Evolutionary conservation across 1,140 invertebrate species (phyloP).

Genomic region (Drosophila mojavensis): DNA sequence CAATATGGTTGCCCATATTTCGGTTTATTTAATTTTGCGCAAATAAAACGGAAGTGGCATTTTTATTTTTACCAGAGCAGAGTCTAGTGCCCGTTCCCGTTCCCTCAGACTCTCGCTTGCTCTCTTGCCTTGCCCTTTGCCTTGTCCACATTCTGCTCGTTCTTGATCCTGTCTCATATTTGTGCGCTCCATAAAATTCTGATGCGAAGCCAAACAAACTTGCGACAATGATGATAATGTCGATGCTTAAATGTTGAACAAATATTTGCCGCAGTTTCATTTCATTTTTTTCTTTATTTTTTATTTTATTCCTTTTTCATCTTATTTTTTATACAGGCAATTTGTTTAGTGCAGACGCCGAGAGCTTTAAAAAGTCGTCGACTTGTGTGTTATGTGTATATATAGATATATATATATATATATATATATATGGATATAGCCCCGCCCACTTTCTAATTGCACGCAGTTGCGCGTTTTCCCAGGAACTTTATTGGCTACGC

Average conservation of each 20-base stretch:
- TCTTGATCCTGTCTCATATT: slow-evolving; percentile 54
- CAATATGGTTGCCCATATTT: slow-evolving; percentile 82
- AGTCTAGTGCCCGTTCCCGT: slow-evolving; percentile 18
- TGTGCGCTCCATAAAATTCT: slow-evolving; percentile 78
- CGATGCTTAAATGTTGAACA: slow-evolving; percentile 57
- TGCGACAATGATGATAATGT: slow-evolving; percentile 74
- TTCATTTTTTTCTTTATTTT: background rate
- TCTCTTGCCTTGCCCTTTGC: background rate
- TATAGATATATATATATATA: too few species aligned
- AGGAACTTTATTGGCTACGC: slow-evolving; percentile 21
- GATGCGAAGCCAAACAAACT: slow-evolving; percentile 69
- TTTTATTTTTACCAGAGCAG: slow-evolving; percentile 62
- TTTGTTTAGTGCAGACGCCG: slow-evolving; percentile 54
- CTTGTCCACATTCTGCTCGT: background rate
- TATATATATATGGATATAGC: too few species aligned
- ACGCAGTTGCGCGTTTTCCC: slow-evolving; percentile 73
- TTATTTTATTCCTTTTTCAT: background rate
- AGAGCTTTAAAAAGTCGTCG: slow-evolving; percentile 59
- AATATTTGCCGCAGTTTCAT: slow-evolving; percentile 49
- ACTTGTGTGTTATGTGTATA: background rate
- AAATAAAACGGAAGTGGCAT: slow-evolving; percentile 82
- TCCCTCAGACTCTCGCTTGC: background rate
- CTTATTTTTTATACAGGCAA: slow-evolving; percentile 71
- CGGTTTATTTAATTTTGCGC: slow-evolving; percentile 82
- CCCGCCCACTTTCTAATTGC: background rate